Base-by-base conservation (phyloP, 2,888 invertebrate species). In the Ecliptopera silaceata region DNA sequence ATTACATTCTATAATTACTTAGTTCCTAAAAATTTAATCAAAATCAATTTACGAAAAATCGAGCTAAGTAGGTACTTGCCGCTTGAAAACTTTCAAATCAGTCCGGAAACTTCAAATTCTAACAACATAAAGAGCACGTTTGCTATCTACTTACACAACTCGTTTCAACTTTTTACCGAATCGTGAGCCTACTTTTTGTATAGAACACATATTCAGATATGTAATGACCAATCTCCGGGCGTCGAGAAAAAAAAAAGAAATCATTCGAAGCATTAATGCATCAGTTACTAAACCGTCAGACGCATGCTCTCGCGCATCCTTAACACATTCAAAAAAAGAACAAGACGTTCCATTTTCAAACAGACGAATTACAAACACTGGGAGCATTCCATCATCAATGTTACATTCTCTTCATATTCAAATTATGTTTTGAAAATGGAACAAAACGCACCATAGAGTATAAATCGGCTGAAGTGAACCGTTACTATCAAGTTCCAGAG, bases 221-320 rank as follows among this genome's bases (percentile, higher is more conserved):
- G 88, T 88, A 88, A 88, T 88, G 88, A 88, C 86, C 88, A 88
- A 89, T 89, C 90, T 88, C 88, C 87, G 85, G 82, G 84, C 84
- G 83, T 79, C 68, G 80, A 75, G 82, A 75, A 84, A 84, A 86
- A 84, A 86, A n/a, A n/a, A n/a, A 82, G 74, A 72, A 65, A 83
- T 82, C 83, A 84, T 85, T 86, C 80, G 81, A 80, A 71, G 82
- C 84, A 88, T 89, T 88, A 89, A 91, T 89, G 90, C 90, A 88
- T 88, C 88, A 86, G 86, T 87, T 87, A 89, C 89, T 89, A 90
- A 91, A 89, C 87, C 89, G 85, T 85, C 86, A 79, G 86, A 81
- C 83, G 86, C 75, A 88, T 89, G 89, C 89, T 76, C 86, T 79
- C 76, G 85, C 84, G 88, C 88, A 88, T 89, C 89, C 88, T 88